Evolutionary conservation across 2,888 invertebrate species (phyloP), one percentile per base, ranked within the genome.

Genomic region (Tinea trinotella): DNA sequence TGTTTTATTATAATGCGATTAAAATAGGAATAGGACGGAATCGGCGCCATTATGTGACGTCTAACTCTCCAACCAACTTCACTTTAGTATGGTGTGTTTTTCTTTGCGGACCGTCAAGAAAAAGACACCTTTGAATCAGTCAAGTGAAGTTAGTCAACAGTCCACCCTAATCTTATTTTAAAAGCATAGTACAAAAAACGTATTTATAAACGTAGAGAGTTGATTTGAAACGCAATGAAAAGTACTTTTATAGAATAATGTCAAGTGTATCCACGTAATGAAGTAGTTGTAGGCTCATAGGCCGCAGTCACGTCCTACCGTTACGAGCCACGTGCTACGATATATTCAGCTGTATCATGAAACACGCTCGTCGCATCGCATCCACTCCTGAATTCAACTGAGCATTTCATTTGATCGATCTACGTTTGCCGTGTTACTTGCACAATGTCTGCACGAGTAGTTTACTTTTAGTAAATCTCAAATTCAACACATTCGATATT

Each of bases 231-330:
- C 40, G 12, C 13, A 52, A 52, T 30, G 13, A 49, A 52, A 52
- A 6, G 3, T 15, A n/a, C 30, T 52, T 13, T 17, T 34, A 15
- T 15, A 49, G 49, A 49, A 49, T 22, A 52, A 12, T 52, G 24
- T 40, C 12, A 40, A 40, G 13, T 15, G 30, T 15, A n/a, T 40
- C 7, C 40, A 40, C 40, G 40, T 40, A 40, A 48, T 48, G 48
- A 48, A 48, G 48, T 13, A 48, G n/a, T 48, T 48, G 48, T 48
- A 48, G 48, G 48, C 18, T 18, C 19, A n/a, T 15, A 15, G 35
- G 36, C 24, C 36, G 52, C 52, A 36, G 55, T 55, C 55, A 55
- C 55, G 55, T 55, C 22, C 7, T 49, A 22, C 44, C 30, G 55
- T 55, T 52, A 55, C 55, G 55, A 36, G 13, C 19, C 52, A 52